Percentiles rank a stretch among this genome's conserved stretches.
Conservation (phyloP, 2,888 invertebrate genomes). For the Caenorhabditis afra region DNA sequence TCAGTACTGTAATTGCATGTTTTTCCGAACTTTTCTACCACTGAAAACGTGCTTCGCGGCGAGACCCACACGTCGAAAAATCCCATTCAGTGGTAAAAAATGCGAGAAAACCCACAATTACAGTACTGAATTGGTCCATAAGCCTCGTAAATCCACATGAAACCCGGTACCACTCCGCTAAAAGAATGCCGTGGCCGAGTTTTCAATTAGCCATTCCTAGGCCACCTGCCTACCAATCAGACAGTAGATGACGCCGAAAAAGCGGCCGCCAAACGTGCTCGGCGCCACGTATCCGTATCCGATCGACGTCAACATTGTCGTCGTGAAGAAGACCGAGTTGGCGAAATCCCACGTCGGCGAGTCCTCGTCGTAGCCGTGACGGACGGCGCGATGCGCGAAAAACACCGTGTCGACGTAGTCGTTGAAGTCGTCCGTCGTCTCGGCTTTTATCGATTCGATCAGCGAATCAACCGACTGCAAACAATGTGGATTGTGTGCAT, state of each 20-base stretch:
- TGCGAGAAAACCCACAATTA: too few relatives aligned
- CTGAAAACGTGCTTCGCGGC: too few relatives aligned
- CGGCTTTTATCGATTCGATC: slow-evolving; percentile 60
- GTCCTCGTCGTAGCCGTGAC: slow-evolving; percentile 79
- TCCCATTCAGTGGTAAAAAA: too few relatives aligned
- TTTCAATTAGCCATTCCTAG: too few relatives aligned
- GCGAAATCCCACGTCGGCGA: slow-evolving; percentile 73
- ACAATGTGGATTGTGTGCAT: background rate
- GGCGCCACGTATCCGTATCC: slow-evolving; percentile 79
- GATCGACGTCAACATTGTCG: slow-evolving; percentile 73
- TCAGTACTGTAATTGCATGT: too few relatives aligned
- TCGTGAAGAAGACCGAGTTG: slow-evolving; percentile 72
- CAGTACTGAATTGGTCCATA: too few relatives aligned
- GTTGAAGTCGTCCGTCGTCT: slow-evolving; percentile 70
- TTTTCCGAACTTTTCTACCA: too few relatives aligned
- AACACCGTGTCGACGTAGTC: slow-evolving; percentile 77
- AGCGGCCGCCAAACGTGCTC: slow-evolving; percentile 84
- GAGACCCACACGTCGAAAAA: too few relatives aligned
- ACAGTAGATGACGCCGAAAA: slow-evolving; percentile 91
- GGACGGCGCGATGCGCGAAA: slow-evolving; percentile 72
- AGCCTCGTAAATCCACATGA: too few relatives aligned
- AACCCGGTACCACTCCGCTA: too few relatives aligned
- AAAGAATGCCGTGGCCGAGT: too few relatives aligned
- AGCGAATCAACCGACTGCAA: slow-evolving; percentile 61
- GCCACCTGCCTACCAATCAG: slow-evolving; percentile 83